Base-by-base conservation (phyloP, 2,113 vertebrate species). In the Bettongia penicillata region DNA sequence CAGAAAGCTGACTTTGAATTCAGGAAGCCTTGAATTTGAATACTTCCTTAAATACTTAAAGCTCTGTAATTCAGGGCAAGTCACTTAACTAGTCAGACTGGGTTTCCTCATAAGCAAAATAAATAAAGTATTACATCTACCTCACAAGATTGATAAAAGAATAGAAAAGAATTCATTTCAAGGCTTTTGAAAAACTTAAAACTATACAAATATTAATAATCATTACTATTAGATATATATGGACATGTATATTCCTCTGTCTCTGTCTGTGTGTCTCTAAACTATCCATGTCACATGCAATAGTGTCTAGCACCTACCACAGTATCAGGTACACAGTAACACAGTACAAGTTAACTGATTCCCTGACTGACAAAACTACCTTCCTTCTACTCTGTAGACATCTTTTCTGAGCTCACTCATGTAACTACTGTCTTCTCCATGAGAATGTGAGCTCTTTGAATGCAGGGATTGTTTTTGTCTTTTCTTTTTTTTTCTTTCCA, bases 61-160 rank as follows among this genome's bases (percentile, higher is more conserved):
- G 3, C 55, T 57, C 26, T 31, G 26, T 57, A 11, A 57, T 57
- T 9, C 55, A 57, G 55, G 8, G 8, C 9, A 57, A 31, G 9
- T 57, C 55, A 57, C 26, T 26, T 55, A 57, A 57, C 55, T 57
- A 31, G 55, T 11, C 55, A 57, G 55, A 31, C 55, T 57, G 7
- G 10, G 55, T 31, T 57, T 57, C 55, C 26, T 57, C 10, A 28
- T 28, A 14, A n/a, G 12, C 31, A 68, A 68, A 68, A 68, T 12
- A 68, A 37, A 12, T 0, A 37, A 16, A 14, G 0, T 10, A 26
- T 16, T 19, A 1, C 14, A 37, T 68, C 14, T n/a, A n/a, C 12
- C 14, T n/a, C 4, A 37, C 31, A 16, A 31, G 31, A n/a, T 37
- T n/a, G 4, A 37, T n/a, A 6, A 19, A 68, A 68, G 12, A 14